Percentiles rank a stretch among this genome's conserved stretches.
phyloP scores from a whole-genome alignment of 2,797 vertebrate genomes.

The Psittacula echo region DNA sequence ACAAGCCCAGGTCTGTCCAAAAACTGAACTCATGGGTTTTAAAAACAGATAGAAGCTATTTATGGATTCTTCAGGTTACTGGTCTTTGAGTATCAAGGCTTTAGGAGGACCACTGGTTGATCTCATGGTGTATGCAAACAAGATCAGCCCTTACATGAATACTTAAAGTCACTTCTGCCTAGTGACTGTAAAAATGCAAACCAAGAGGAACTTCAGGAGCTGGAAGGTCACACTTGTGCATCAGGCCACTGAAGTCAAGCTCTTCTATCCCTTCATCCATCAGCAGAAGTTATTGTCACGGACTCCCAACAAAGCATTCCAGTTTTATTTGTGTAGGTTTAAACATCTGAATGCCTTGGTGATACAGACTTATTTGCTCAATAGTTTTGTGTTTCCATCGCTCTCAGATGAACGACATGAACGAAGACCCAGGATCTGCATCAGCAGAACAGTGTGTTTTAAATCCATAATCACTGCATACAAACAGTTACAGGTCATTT shows the following conservation, averaged over 20 bases:
- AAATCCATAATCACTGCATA: neutral
- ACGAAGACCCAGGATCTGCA: accelerated
- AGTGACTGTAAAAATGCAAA: accelerated
- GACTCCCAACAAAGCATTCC: accelerated
- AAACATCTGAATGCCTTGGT: neutral
- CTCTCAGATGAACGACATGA: accelerated
- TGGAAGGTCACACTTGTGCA: neutral
- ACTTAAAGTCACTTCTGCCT: accelerated
- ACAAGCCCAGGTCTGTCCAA: neutral
- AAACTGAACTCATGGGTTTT: neutral
- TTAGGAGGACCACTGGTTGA: accelerated
- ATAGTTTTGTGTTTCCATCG: neutral
- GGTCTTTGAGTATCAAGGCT: neutral
- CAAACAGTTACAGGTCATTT: neutral
- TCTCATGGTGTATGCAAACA: accelerated
- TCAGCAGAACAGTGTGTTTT: neutral
- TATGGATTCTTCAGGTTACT: neutral
- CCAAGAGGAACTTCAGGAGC: neutral
- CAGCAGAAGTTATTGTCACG: accelerated
- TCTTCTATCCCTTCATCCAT: neutral
- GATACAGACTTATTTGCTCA: neutral
- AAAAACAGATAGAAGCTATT: neutral
- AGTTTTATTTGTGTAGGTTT: accelerated
- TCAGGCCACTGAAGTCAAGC: neutral
- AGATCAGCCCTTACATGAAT: neutral